Evolutionary conservation across 1,140 invertebrate species (phyloP).

Genomic region (Drosophila pandora): DNA sequence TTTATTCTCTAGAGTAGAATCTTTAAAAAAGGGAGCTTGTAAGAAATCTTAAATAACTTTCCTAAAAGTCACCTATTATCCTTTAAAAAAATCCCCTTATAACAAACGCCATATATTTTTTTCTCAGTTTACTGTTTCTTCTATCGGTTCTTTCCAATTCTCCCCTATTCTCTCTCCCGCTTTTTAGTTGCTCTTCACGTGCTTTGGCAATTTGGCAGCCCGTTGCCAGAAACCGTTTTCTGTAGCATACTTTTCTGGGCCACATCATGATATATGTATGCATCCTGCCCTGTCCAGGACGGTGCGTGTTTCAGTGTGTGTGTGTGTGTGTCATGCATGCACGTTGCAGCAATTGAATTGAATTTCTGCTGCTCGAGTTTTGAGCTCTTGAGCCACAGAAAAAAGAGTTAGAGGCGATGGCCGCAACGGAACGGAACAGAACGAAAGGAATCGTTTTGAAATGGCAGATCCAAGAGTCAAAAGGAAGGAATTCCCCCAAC

Average conservation of each 20-base stretch:
- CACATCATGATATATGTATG: conserved; percentile 59
- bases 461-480: conserved; percentile 7
- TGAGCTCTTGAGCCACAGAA: conserved; percentile 61
- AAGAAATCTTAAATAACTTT: too few relatives aligned
- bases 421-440: not conserved
- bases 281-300: conserved; percentile 3
- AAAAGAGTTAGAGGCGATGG: conserved; percentile 38
- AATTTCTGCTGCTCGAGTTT: conserved; percentile 63
- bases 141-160: conserved; percentile 13
- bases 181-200: conserved; percentile 24
- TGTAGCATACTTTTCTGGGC: conserved; percentile 77
- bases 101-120: not conserved
- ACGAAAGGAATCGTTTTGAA: conserved; percentile 4
- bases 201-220: conserved; percentile 62
- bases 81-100: not conserved
- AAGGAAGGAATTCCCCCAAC: conserved; percentile 38
- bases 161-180: not conserved
- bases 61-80: not conserved
- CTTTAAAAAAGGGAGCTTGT: too few relatives aligned
- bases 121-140: not conserved
- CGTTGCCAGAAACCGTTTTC: conserved; percentile 47
- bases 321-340: conserved; percentile 36
- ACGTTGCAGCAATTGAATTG: conserved; percentile 77
- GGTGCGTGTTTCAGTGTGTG: conserved; percentile 14
- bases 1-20: too few relatives aligned